Conservation (phyloP, 2,888 invertebrate genomes). For the Xestia c-nigrum region DNA sequence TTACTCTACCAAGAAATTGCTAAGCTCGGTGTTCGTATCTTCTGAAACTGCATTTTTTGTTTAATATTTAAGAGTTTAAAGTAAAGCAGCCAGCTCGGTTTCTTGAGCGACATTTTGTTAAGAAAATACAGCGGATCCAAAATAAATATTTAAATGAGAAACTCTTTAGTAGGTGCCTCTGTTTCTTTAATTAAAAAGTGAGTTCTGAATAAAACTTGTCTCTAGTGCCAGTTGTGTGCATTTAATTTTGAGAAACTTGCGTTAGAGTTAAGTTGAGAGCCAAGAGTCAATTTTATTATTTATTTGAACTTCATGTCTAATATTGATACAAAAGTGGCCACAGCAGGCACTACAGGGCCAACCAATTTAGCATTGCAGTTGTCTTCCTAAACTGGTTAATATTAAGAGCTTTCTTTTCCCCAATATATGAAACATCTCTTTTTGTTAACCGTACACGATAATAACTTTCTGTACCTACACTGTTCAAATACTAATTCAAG, state of each 20-base stretch:
- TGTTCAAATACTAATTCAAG: constrained; percentile 5
- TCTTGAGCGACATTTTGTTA: not conserved
- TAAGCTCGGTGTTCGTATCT: not conserved
- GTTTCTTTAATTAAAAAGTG: not conserved
- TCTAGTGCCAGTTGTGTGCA: not conserved
- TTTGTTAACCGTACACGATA: not conserved
- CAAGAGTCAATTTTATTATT: not conserved
- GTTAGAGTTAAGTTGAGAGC: not conserved
- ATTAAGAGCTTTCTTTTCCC: not conserved
- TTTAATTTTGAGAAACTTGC: not conserved
- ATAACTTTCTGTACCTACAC: not conserved
- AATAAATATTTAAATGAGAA: not conserved
- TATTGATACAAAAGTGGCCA: not conserved
- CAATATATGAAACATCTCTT: not conserved
- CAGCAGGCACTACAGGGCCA: not conserved
- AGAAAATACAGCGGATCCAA: not conserved
- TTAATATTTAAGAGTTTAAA: constrained; percentile 4
- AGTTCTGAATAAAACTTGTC: not conserved
- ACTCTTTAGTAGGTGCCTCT: not conserved
- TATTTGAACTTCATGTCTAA: not conserved
- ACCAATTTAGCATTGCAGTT: not conserved
- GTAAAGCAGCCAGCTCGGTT: not conserved
- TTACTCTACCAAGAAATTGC: not conserved
- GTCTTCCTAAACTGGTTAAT: not conserved
- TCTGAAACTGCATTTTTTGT: not conserved